Evolutionary conservation across 2,113 vertebrate species (phyloP).

Genomic region (Hydrolagus affinis): DNA sequence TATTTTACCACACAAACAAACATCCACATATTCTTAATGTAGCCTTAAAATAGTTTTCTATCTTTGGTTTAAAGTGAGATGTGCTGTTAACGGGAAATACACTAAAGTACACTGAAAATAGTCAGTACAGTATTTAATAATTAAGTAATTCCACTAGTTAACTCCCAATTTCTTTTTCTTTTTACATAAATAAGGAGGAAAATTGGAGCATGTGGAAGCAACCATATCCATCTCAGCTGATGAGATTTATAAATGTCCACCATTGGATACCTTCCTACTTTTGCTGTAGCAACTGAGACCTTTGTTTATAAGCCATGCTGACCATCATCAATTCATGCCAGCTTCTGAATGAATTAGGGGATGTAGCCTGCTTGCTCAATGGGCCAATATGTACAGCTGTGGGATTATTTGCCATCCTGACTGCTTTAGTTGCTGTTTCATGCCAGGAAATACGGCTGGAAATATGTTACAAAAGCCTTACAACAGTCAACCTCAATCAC

Average conservation of each 20-base stretch:
- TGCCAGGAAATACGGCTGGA: constrained; percentile 53
- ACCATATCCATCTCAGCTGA: background rate
- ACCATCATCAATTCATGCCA: constrained; percentile 33
- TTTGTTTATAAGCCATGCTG: constrained; percentile 32
- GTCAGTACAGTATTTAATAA: constrained; percentile 5
- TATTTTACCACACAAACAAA: background rate
- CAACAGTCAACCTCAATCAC: constrained; percentile 51
- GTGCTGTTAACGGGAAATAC: too few relatives aligned
- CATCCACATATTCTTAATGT: background rate
- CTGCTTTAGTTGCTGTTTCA: constrained; percentile 42
- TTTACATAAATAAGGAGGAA: background rate
- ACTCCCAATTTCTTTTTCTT: background rate
- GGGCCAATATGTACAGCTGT: constrained; percentile 50
- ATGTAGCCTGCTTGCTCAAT: constrained; percentile 46
- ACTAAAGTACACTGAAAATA: background rate
- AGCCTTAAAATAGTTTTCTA: background rate
- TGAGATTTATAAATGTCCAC: constrained; percentile 26
- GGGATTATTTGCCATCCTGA: constrained; percentile 48
- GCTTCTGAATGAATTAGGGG: constrained; percentile 37
- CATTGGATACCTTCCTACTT: constrained; percentile 26
- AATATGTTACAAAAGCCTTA: constrained; percentile 54
- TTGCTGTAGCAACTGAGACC: constrained; percentile 11
- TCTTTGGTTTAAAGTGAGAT: too few relatives aligned
- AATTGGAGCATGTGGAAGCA: background rate
- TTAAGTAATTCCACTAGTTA: constrained; percentile 10